A percentile compares a stretch with the other conserved stretches of the same genome.
Evolutionary conservation across 2,113 vertebrate species (phyloP).

Genomic region (Hemibagrus wyckioides): DNA sequence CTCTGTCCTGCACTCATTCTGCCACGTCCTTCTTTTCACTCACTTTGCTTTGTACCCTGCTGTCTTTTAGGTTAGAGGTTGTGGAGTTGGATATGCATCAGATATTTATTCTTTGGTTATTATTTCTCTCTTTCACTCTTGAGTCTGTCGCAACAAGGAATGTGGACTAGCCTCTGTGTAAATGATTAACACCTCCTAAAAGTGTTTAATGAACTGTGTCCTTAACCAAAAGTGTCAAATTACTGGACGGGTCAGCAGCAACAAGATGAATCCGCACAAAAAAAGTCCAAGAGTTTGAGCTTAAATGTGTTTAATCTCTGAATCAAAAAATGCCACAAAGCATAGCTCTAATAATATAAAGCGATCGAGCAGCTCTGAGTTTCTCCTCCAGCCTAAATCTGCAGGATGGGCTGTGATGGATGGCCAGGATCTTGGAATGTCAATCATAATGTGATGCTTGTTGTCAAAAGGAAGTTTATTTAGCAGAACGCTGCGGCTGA

Average conservation of each 20-base stretch:
- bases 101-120: neutral
- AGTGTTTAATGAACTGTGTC: neutral
- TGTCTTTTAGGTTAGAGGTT: neutral
- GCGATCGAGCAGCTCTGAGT: neutral
- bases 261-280: neutral
- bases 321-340: neutral
- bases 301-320: neutral
- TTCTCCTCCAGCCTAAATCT: neutral
- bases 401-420: neutral
- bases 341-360: neutral
- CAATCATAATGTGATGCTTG: neutral
- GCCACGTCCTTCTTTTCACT: neutral
- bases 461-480: neutral
- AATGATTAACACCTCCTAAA: neutral
- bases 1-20: neutral
- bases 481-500: neutral
- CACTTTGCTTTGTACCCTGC: neutral
- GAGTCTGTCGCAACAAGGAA: neutral
- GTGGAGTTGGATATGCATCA: neutral
- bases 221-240: neutral
- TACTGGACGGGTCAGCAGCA: neutral
- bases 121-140: neutral
- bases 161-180: neutral
- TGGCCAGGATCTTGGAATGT: neutral
- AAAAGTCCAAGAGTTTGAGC: neutral